Evolutionary conservation across 2,113 vertebrate genomes (phyloP), one percentile per base, ranked within the genome.

Genomic region (Anguilla japonica): DNA sequence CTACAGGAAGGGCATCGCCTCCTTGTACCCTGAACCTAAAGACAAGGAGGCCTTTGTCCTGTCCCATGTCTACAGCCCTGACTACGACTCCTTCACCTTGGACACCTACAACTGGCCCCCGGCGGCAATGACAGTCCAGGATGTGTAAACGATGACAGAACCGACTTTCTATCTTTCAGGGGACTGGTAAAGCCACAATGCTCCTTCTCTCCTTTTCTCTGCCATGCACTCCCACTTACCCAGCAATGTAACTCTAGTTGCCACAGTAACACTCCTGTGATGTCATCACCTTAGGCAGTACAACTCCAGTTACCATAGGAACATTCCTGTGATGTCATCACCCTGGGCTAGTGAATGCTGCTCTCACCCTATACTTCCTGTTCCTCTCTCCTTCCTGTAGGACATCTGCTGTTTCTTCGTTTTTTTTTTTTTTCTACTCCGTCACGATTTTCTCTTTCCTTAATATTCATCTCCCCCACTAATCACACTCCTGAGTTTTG

Each of bases 41-140:
- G 98, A 99, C 96, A 99, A 99, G 93, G 97, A 98, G 88, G 94
- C 97, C 39, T 99, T 99, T 89, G 94, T 99, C 87, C 95, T 96
- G 84, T 96, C 94, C 79, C 94, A 96, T 46, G 80, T 98, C 90
- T 99, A 99, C 94, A 99, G 95, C 83, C 93, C 97, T 2, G 97
- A 98, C 85, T 99, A 99, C 0, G 97, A 99, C 87, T 98, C 97
- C 0, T 99, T 99, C 91, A 91, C 93, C 34, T 91, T 96, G 85
- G 98, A 99, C 87, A 93, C 94, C 13, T 99, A 99, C 93, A 89
- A 34, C 50, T 99, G 98, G 98, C 98, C 98, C 0, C 84, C 95
- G 0, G 88, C 95, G 3, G 97, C 98, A 91, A 98, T 97, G 96
- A 91, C 93, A 0, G 95, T 97, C 57, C 98, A 99, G 93, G 92